Conservation (phyloP, 2,113 vertebrate species). For the Thymallus thymallus region DNA sequence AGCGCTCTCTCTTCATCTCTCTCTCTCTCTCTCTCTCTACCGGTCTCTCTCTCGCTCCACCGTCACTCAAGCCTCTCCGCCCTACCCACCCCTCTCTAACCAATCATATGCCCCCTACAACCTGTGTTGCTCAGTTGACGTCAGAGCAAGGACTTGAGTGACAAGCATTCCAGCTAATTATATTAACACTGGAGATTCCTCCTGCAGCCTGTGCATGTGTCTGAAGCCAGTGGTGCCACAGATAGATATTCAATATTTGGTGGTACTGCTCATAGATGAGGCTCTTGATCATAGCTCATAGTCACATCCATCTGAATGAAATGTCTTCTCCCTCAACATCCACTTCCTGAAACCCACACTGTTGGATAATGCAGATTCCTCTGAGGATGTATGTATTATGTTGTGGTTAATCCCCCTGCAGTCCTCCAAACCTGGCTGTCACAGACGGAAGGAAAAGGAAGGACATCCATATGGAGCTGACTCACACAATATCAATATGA, state of each 20-base stretch:
- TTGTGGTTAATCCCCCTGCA: background rate
- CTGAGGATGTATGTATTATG: too few relatives aligned
- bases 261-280: background rate
- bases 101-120: constrained; percentile 22
- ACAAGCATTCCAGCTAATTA: background rate
- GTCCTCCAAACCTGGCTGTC: background rate
- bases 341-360: background rate
- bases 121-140: background rate
- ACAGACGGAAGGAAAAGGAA: background rate
- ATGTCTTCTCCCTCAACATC: background rate
- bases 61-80: constrained; percentile 1
- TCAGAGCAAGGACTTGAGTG: background rate
- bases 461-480: background rate
- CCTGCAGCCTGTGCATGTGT: background rate
- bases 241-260: too few relatives aligned
- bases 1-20: constrained; percentile 59
- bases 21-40: constrained; percentile 22
- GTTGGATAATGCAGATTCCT: background rate
- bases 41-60: constrained; percentile 2
- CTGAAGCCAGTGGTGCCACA: background rate
- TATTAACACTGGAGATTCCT: background rate
- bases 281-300: background rate
- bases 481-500: background rate
- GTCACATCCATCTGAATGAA: background rate
- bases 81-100: constrained; percentile 7